These are phyloP conservation scores for Euproctis similis DNA, from an alignment of 2,888 invertebrate species.

Conservation along the genomic window DNA sequence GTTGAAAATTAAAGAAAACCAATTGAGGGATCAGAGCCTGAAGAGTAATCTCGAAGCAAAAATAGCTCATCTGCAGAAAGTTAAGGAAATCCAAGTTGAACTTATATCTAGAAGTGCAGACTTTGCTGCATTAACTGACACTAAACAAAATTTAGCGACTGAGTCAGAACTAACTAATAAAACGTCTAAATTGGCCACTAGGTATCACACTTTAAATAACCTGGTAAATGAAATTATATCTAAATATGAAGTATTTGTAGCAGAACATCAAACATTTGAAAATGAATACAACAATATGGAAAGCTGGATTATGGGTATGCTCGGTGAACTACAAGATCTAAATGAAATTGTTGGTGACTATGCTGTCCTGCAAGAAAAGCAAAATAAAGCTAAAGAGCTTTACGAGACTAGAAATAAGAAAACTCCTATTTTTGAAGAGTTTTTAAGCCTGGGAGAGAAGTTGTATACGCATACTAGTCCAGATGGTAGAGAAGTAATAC, in stretches of 20 bases:
- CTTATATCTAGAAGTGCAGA: constrained; percentile 80
- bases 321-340: constrained; percentile 83
- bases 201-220: constrained; percentile 88
- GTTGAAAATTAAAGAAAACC: constrained; percentile 89
- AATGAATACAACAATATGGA: constrained; percentile 83
- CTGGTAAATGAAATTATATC: constrained; percentile 88
- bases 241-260: constrained; percentile 88
- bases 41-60: constrained; percentile 91
- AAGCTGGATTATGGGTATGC: constrained; percentile 83
- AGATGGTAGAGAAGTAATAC: constrained; percentile 93
- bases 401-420: constrained; percentile 87
- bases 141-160: constrained; percentile 82
- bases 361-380: constrained; percentile 86
- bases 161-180: constrained; percentile 84
- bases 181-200: constrained; percentile 85
- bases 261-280: constrained; percentile 89
- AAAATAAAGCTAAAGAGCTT: constrained; percentile 86
- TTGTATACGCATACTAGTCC: constrained; percentile 95
- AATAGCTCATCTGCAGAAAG: constrained; percentile 83
- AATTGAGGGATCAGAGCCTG: constrained; percentile 91
- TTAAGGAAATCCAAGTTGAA: constrained; percentile 82
- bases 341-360: constrained; percentile 92
- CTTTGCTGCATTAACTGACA: constrained; percentile 80
- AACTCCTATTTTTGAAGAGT: constrained; percentile 86
- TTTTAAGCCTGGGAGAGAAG: constrained; percentile 92